Evolutionary conservation across 1,140 invertebrate genomes (phyloP).

Genomic region (Andrena cerasifolii): DNA sequence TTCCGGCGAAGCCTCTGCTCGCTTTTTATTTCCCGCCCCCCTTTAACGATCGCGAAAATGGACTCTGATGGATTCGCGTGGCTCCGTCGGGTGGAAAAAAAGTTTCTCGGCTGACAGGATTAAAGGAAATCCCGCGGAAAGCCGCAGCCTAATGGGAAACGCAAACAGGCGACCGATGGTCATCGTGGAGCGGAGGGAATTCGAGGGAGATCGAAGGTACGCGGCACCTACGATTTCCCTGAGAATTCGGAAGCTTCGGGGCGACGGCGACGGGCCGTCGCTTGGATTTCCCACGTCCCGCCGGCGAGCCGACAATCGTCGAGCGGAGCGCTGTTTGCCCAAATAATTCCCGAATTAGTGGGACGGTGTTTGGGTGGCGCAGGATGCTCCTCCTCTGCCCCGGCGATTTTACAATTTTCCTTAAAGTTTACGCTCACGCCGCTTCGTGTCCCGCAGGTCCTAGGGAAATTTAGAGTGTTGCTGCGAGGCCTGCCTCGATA

Average conservation of each 20-base stretch:
- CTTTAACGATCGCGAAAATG: background rate
- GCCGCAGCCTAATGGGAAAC: slow-evolving; percentile 28
- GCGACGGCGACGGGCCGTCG: background rate
- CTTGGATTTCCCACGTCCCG: slow-evolving; percentile 36
- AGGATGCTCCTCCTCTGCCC: slow-evolving; percentile 16
- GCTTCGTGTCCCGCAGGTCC: background rate
- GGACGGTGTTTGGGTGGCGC: slow-evolving; percentile 1
- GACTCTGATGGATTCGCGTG: background rate
- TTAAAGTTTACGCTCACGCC: background rate
- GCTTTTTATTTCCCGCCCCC: background rate
- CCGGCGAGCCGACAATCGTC: slow-evolving; percentile 32
- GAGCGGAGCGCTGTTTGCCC: slow-evolving; percentile 32
- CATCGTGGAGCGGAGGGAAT: slow-evolving; percentile 5
- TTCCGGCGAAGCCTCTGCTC: background rate
- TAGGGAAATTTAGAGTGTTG: background rate
- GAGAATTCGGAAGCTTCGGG: slow-evolving; percentile 36
- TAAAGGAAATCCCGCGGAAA: slow-evolving; percentile 30
- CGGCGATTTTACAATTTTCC: slow-evolving; percentile 24
- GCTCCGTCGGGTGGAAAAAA: background rate
- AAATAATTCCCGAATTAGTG: slow-evolving; percentile 54
- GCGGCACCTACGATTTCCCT: slow-evolving; percentile 32
- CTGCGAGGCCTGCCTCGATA: no score
- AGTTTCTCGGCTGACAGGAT: slow-evolving; percentile 15
- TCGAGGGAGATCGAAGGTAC: slow-evolving; percentile 20
- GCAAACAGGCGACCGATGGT: slow-evolving; percentile 22